These are phyloP conservation scores for Oegoconia quadripuncta DNA, from an alignment of 2,888 invertebrate genomes.

Conservation along the genomic window DNA sequence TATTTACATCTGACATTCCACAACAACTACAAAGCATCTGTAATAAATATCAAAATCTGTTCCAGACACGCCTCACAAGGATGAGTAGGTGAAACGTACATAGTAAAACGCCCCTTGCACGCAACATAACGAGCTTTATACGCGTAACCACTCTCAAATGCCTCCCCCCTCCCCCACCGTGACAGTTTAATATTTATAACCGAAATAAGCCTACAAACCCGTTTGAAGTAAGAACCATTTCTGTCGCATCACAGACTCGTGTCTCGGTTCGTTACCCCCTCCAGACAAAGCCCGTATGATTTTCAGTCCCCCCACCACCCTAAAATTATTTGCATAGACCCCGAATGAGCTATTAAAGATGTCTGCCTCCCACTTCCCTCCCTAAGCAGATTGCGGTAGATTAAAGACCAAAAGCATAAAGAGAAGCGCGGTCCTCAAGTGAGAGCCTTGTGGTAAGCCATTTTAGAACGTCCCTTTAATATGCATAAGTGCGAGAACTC, in stretches of 20 bases:
- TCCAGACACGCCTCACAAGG: slow-evolving; percentile 21
- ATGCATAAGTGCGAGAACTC: slow-evolving; percentile 64
- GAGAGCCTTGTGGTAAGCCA: slow-evolving; percentile 46
- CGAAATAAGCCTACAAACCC: slow-evolving; percentile 59
- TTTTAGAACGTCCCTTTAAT: slow-evolving; percentile 57
- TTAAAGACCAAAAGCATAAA: slow-evolving; percentile 76
- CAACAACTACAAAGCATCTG: background rate
- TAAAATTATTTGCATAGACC: slow-evolving; percentile 77
- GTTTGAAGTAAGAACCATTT: slow-evolving; percentile 67
- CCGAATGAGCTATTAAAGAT: slow-evolving; percentile 79
- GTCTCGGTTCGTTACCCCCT: slow-evolving; percentile 71
- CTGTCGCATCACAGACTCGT: slow-evolving; percentile 69
- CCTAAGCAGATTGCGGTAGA: slow-evolving; percentile 78
- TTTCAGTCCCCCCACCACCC: slow-evolving; percentile 41
- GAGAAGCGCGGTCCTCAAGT: slow-evolving; percentile 48
- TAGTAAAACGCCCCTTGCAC: slow-evolving; percentile 36
- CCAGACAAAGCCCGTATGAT: slow-evolving; percentile 78
- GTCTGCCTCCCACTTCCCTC: slow-evolving; percentile 57
- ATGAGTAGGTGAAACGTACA: slow-evolving; percentile 19
- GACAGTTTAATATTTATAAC: slow-evolving; percentile 72
- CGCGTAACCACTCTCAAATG: slow-evolving; percentile 55
- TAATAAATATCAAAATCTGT: background rate
- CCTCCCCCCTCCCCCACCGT: slow-evolving; percentile 35
- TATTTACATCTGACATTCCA: too few relatives aligned
- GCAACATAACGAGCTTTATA: slow-evolving; percentile 48